Base-by-base conservation (phyloP, 2,888 invertebrate species). In the Coenonympha arcania region DNA sequence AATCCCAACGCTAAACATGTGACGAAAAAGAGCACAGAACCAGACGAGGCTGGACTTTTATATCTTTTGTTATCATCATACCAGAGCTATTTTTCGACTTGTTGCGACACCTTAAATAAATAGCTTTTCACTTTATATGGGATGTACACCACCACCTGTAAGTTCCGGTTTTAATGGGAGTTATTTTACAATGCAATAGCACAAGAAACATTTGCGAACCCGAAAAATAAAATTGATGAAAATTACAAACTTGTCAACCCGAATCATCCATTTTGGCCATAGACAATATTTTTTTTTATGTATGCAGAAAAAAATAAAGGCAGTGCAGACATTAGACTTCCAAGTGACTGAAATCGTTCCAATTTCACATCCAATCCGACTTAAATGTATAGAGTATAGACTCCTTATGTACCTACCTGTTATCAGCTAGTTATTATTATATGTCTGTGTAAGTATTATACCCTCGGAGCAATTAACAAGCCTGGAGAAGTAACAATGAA, bases 31-130 rank as follows among this genome's bases (percentile, higher is more conserved):
- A 77, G 64, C 69, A 72, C 69, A 65, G 66, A 75, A 63, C 67
- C 66, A 73, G 73, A 75, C 76, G 71, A 79, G 72, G 66, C 66
- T 70, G 66, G 73, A 75, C 77, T 84, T 82, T 82, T 80, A 80
- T 80, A 84, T 78, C 84, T 86, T 85, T 86, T 86, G 85, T 86
- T 86, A 85, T 85, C 85, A 71, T 72, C 64, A 74, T 80, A 79
- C 76, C 73, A 75, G 73, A 76, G 73, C 70, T 76, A 76, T 73
- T 77, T 77, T 78, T 75, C 69, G 62, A 70, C 62, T 69, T 71
- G 69, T 76, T 73, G 73, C 75, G 77, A 76, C 71, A 75, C 71
- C 65, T 59, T 58, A 56, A 53, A 55, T 58, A 55, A 56, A 18
- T 57, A 56, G n/a, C 59, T 34, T 30, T 44, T 49, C 43, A 34